Conservation (phyloP, 2,888 invertebrate genomes). For the Halictus quadricinctus region DNA sequence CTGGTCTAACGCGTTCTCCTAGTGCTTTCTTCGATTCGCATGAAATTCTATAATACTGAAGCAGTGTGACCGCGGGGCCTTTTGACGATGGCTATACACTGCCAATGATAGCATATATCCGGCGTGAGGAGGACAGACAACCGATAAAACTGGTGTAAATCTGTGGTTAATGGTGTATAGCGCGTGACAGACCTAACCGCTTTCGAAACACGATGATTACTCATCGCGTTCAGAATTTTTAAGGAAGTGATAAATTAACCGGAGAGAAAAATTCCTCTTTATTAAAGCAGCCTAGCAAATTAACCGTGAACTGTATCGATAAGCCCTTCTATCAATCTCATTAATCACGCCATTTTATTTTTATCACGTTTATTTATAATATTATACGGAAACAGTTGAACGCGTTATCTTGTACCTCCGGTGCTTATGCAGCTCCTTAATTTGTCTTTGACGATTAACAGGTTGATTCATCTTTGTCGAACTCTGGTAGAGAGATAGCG, state of each 20-base stretch:
- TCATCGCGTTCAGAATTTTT: not conserved
- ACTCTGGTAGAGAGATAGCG: not conserved
- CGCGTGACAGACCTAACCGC: not conserved
- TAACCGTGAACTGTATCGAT: not conserved
- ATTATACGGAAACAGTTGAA: not conserved
- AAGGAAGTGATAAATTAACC: not conserved
- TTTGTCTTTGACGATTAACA: not conserved
- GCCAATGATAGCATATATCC: conserved; percentile 60
- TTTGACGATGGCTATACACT: conserved; percentile 51
- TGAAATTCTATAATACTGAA: conserved; percentile 27
- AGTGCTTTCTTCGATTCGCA: conserved; percentile 26
- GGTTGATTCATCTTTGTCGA: not conserved
- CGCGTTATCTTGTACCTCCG: not conserved
- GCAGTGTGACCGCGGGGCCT: not conserved
- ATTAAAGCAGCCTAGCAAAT: not conserved
- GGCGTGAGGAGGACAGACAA: conserved; percentile 52
- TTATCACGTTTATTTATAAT: not conserved
- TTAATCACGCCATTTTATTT: not conserved
- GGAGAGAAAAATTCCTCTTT: not conserved
- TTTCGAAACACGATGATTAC: conserved; percentile 12
- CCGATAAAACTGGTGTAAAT: conserved; percentile 53
- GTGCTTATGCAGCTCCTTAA: no score
- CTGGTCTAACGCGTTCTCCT: not conserved
- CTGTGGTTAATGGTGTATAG: conserved; percentile 30
- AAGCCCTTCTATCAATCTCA: not conserved